A percentile compares a stretch with the other conserved stretches of the same genome.
phyloP scores from a whole-genome alignment of 2,797 vertebrate species.

The Apodemus agrarius region DNA sequence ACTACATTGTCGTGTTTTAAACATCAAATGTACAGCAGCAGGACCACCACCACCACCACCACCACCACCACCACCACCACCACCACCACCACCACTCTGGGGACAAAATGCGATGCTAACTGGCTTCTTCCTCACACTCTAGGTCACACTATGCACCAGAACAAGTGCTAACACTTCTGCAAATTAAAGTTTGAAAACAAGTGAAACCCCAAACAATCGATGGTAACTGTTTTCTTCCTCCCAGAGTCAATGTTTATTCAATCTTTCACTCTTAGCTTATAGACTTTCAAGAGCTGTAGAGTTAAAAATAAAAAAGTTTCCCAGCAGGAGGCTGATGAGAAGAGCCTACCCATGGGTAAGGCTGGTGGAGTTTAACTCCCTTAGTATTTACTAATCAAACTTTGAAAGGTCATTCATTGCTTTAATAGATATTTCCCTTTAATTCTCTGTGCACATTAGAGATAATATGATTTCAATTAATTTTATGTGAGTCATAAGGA shows the following conservation, averaged over 20 bases:
- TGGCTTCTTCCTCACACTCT: neutral
- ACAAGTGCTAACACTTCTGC: constrained; percentile 53
- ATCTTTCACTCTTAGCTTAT: neutral
- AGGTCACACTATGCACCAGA: constrained; percentile 60
- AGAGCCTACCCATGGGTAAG: neutral
- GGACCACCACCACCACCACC: too few relatives aligned
- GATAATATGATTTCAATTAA: neutral
- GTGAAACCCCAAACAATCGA: neutral
- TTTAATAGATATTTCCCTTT: constrained; percentile 45
- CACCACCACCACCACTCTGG: too few relatives aligned
- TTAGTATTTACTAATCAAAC: constrained; percentile 37
- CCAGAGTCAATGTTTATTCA: constrained; percentile 67
- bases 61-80: too few relatives aligned
- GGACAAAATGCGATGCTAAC: neutral
- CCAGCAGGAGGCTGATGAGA: constrained; percentile 1
- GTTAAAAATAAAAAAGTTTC: constrained; percentile 33
- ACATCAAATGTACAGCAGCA: neutral
- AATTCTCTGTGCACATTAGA: constrained; percentile 1
- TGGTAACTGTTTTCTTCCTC: constrained; percentile 14
- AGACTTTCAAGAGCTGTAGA: constrained; percentile 34
- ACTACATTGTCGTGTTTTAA: constrained; percentile 58
- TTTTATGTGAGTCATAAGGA: neutral
- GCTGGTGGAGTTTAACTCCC: neutral
- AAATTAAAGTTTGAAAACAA: constrained; percentile 69
- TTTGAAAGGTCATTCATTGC: constrained; percentile 41